These are phyloP conservation scores for Ellobium chinense DNA, from an alignment of 2,888 invertebrate species.

Conservation along the genomic window DNA sequence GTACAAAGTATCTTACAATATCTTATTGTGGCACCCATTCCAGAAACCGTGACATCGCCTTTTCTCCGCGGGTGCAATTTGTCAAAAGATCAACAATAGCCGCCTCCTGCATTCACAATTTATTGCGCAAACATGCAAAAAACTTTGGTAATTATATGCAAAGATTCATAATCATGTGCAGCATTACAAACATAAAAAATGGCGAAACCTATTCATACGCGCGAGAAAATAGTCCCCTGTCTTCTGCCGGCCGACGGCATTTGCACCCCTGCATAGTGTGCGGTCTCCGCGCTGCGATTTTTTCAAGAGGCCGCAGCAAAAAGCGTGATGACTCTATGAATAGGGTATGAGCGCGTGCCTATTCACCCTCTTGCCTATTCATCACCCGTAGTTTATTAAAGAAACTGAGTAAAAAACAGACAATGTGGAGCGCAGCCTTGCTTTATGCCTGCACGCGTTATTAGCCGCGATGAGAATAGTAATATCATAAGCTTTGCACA, in stretches of 20 bases:
- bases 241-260: not conserved
- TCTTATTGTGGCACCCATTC: too few relatives aligned
- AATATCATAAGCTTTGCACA: not conserved
- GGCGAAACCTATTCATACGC: not conserved
- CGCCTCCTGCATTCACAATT: slow-evolving; percentile 9
- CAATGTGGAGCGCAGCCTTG: not conserved
- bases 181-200: slow-evolving; percentile 17
- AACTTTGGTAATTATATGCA: slow-evolving; percentile 21
- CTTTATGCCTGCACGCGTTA: not conserved
- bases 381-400: slow-evolving; percentile 20
- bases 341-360: not conserved
- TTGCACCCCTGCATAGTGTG: not conserved
- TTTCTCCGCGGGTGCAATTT: too few relatives aligned
- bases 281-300: not conserved
- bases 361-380: not conserved
- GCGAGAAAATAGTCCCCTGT: too few relatives aligned
- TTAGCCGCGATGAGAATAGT: not conserved
- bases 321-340: slow-evolving; percentile 22
- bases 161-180: slow-evolving; percentile 21
- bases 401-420: not conserved
- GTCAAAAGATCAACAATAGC: not conserved
- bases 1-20: not conserved
- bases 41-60: too few relatives aligned
- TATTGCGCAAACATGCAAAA: slow-evolving; percentile 30
- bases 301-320: not conserved